Percentiles rank a stretch among this genome's conserved stretches.
Conservation (phyloP, 2,113 vertebrate species). For the Ageneiosus marmoratus region DNA sequence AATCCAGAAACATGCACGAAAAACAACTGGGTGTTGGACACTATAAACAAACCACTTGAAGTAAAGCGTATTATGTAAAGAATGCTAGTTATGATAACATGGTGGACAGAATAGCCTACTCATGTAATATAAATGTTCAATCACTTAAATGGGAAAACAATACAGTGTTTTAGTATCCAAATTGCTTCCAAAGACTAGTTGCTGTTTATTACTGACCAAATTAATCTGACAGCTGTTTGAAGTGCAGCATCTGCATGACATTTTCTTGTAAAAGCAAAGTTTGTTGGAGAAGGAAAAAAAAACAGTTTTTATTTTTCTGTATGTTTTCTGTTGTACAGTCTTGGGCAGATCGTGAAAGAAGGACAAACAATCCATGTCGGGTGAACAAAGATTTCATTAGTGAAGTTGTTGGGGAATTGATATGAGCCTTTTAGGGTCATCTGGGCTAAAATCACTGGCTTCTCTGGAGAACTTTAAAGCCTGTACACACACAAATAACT, state of each 20-base stretch:
- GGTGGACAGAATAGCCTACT: constrained; percentile 28
- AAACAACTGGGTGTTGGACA: constrained; percentile 51
- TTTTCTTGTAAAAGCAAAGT: neutral
- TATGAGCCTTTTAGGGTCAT: constrained; percentile 3
- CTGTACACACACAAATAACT: constrained; percentile 7
- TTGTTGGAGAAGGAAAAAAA: neutral
- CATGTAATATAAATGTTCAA: constrained; percentile 32
- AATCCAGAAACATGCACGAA: constrained; percentile 47
- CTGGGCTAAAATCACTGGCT: constrained; percentile 23
- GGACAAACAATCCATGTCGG: neutral
- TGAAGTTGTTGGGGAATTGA: neutral
- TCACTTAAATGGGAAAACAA: neutral
- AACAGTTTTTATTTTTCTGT: neutral
- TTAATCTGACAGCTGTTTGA: constrained; percentile 9
- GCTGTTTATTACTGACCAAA: constrained; percentile 9
- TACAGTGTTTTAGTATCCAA: constrained; percentile 7
- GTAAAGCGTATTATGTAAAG: constrained; percentile 42
- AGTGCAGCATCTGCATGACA: constrained; percentile 5
- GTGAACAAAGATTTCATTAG: neutral
- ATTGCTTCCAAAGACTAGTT: constrained; percentile 17
- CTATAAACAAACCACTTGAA: constrained; percentile 50
- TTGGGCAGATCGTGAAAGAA: neutral
- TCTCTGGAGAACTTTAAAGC: constrained; percentile 11
- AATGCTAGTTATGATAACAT: constrained; percentile 47
- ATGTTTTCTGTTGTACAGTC: neutral